These are phyloP conservation scores for Sardinella longiceps DNA, from an alignment of 2,797 vertebrate species.

Conservation along the genomic window DNA sequence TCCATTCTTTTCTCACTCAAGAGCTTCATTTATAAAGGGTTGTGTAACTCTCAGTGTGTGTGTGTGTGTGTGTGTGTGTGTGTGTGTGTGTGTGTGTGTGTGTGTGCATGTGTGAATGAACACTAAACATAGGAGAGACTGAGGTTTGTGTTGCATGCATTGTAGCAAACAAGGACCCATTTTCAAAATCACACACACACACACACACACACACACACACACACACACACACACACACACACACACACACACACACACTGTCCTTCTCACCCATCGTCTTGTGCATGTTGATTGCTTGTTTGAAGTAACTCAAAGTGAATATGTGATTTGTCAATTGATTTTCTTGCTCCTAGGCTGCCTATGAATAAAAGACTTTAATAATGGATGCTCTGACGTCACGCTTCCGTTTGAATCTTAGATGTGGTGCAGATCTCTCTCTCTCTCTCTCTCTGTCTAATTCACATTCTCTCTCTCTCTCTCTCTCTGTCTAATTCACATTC, in stretches of 20 bases:
- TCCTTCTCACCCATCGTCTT: slow-evolving; percentile 50
- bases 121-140: not conserved
- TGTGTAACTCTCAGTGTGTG: not conserved
- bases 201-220: slow-evolving; percentile 21
- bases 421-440: slow-evolving; percentile 79
- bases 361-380: slow-evolving; percentile 85
- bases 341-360: slow-evolving; percentile 79
- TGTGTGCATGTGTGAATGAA: not conserved
- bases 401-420: slow-evolving; percentile 79
- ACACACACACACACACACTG: slow-evolving; percentile 30
- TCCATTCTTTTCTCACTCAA: not conserved
- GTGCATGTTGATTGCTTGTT: slow-evolving; percentile 78
- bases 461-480: slow-evolving; percentile 36
- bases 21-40: not conserved
- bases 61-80: not conserved
- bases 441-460: slow-evolving; percentile 62
- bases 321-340: slow-evolving; percentile 88
- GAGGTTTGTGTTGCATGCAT: not conserved
- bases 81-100: slow-evolving; percentile 4
- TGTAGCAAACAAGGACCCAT: not conserved
- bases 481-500: slow-evolving; percentile 31
- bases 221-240: slow-evolving; percentile 37
- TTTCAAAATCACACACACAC: slow-evolving; percentile 34
- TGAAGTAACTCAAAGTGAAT: slow-evolving; percentile 83
- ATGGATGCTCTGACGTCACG: slow-evolving; percentile 83